A percentile compares a stretch with the other conserved stretches of the same genome.
Conservation (phyloP, 2,888 invertebrate species). For the Tetramorium bicarinatum region DNA sequence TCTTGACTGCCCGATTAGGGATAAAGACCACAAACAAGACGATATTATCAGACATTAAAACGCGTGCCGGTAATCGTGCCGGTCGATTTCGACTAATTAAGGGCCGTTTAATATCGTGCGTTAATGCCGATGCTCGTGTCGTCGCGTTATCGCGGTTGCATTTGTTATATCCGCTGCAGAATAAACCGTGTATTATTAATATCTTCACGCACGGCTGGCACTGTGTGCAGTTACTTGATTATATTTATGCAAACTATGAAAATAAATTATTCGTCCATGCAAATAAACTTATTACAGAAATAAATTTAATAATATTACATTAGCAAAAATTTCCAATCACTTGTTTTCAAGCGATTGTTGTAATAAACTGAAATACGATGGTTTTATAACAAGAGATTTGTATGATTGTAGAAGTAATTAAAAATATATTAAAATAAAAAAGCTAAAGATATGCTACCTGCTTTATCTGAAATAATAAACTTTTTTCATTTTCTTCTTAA, state of each 20-base stretch:
- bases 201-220: slow-evolving; percentile 8
- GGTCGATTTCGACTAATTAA: slow-evolving; percentile 40
- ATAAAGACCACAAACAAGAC: slow-evolving; percentile 35
- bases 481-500: background rate
- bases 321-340: background rate
- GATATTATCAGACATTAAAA: slow-evolving; percentile 49
- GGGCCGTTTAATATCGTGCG: slow-evolving; percentile 1
- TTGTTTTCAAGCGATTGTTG: background rate
- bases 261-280: background rate
- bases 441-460: background rate
- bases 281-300: slow-evolving; percentile 2
- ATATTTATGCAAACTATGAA: background rate
- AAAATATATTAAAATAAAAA: background rate
- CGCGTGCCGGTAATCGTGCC: slow-evolving; percentile 14
- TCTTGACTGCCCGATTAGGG: slow-evolving; percentile 33
- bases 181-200: slow-evolving; percentile 26
- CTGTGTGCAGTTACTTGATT: background rate
- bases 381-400: background rate
- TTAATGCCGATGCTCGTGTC: slow-evolving; percentile 17
- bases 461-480: background rate
- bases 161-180: slow-evolving; percentile 10
- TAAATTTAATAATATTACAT: slow-evolving; percentile 1
- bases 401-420: background rate
- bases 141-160: slow-evolving; percentile 27
- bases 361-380: background rate